Conservation (phyloP, 2,113 vertebrate genomes). For the Lamprologus lemairii region DNA sequence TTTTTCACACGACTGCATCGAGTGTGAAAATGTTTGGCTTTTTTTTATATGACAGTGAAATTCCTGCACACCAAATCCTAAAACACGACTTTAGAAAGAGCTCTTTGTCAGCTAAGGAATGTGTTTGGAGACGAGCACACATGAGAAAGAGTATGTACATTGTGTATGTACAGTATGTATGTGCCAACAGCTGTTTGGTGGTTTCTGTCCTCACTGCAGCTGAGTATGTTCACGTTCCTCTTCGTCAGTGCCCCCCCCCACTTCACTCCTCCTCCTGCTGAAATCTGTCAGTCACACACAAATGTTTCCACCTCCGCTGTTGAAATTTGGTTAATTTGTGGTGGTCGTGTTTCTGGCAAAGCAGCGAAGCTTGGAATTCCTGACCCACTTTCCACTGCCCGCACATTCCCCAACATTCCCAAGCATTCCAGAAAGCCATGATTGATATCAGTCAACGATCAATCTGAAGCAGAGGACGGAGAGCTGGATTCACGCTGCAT, state of each 20-base stretch:
- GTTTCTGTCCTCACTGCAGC: background rate
- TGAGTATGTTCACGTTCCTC: background rate
- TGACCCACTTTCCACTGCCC: constrained; percentile 25
- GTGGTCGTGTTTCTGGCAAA: background rate
- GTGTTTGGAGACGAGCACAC: background rate
- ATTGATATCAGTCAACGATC: background rate
- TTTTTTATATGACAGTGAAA: background rate
- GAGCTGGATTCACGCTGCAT: background rate
- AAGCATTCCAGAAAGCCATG: constrained; percentile 16
- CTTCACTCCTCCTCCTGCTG: background rate
- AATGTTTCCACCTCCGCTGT: background rate
- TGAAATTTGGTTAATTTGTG: background rate
- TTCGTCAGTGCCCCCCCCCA: background rate
- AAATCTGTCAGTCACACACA: background rate
- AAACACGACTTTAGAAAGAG: background rate
- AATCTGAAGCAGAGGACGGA: background rate
- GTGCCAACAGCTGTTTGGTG: background rate
- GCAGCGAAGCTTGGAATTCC: background rate
- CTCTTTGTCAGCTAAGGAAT: background rate
- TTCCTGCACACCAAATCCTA: background rate
- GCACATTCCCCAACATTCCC: background rate
- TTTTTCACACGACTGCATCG: background rate
- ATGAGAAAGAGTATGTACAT: background rate
- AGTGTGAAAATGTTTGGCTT: background rate
- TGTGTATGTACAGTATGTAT: background rate